Percentiles rank a stretch among this genome's conserved stretches.
These are phyloP conservation scores for Mus minutoides DNA, from an alignment of 2,797 vertebrate species.

Conservation along the genomic window DNA sequence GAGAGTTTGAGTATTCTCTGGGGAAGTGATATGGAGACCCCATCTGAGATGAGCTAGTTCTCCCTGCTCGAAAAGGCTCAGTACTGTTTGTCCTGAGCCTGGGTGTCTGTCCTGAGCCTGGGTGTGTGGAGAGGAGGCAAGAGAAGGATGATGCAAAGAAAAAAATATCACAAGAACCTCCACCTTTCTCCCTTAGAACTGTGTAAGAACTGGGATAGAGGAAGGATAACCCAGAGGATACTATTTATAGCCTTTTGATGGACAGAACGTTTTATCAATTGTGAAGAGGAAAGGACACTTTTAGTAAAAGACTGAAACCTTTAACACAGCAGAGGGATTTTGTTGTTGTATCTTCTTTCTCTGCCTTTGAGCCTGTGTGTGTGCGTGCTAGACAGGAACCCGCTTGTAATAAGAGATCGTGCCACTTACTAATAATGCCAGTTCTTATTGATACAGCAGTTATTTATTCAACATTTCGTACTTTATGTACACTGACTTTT, in stretches of 20 bases:
- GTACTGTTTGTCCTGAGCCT: not conserved
- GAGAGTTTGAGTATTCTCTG: not conserved
- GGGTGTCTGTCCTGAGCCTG: not conserved
- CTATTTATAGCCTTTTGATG: not conserved
- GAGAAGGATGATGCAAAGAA: not conserved
- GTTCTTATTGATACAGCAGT: not conserved
- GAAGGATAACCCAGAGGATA: not conserved
- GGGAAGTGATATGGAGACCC: not conserved
- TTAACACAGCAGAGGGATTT: not conserved
- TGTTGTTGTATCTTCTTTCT: not conserved
- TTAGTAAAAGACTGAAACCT: not conserved
- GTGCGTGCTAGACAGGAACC: not conserved
- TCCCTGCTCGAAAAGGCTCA: not conserved
- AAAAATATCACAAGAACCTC: not conserved
- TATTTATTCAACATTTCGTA: constrained; percentile 1
- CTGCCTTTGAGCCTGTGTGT: not conserved
- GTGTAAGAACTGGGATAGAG: not conserved
- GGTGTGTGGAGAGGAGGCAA: not conserved
- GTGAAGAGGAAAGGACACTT: not conserved
- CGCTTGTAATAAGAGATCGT: not conserved
- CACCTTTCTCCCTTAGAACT: not conserved
- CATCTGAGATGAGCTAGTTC: not conserved
- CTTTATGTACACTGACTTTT: not conserved
- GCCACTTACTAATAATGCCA: not conserved
- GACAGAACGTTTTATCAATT: not conserved